Evolutionary conservation across 2,113 vertebrate species (phyloP).

Genomic region (Chinchilla lanigera): DNA sequence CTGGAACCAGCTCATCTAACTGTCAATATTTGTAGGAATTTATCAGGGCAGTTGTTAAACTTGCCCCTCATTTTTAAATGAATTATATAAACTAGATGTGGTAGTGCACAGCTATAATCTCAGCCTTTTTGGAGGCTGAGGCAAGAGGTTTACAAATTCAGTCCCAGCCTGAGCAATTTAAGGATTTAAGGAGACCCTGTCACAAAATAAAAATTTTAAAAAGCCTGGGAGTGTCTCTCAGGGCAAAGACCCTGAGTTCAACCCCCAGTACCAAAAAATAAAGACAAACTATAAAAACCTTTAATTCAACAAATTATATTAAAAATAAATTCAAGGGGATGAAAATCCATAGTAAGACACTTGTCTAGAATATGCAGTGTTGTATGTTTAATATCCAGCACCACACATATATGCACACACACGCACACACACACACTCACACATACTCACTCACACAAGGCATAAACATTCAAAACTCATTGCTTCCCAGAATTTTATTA

Average conservation of each 20-base stretch:
- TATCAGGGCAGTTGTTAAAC: conserved; percentile 9
- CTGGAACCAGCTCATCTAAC: not conserved
- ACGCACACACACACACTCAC: too few relatives aligned
- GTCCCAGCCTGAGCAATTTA: not conserved
- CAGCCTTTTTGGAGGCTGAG: not conserved
- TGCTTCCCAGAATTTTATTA: not conserved
- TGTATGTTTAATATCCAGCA: not conserved
- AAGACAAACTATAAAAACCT: not conserved
- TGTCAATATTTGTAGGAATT: conserved; percentile 6
- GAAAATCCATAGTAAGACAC: not conserved
- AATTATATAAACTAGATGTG: not conserved
- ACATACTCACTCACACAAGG: not conserved
- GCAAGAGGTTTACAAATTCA: not conserved
- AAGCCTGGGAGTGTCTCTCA: not conserved
- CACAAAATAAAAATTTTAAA: not conserved
- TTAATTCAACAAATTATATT: not conserved
- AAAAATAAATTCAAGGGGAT: not conserved
- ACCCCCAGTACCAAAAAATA: not conserved
- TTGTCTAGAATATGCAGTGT: not conserved
- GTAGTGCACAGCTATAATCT: not conserved
- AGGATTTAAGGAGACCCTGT: not conserved
- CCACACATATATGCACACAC: not conserved
- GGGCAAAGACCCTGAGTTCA: not conserved
- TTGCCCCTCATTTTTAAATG: not conserved
- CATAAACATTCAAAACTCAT: not conserved